Base-by-base conservation (phyloP, 2,888 invertebrate species). In the Hirtodrosophila histrioides region DNA sequence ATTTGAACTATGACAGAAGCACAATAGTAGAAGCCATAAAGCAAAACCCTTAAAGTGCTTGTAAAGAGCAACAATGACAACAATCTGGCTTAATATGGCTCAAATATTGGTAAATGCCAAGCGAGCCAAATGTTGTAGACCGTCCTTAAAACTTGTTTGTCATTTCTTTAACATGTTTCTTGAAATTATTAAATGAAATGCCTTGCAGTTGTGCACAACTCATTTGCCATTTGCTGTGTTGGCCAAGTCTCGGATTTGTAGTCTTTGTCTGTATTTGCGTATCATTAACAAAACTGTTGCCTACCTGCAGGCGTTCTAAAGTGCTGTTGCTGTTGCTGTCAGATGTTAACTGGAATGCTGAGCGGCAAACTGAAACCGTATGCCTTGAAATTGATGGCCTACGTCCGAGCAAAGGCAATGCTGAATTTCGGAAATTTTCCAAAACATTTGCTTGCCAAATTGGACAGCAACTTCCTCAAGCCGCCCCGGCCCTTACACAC, bases 201-300 rank as follows among this genome's bases (percentile, higher is more conserved):
- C 57, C 40, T 72, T 65, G 23, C 63, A 62, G 48, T 55, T 51
- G 40, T 69, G 37, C 12, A 36, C 46, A 51, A 45, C 40, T 54
- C 71, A 67, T 65, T 67, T 58, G 46, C 9, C 29, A 24, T 51
- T 51, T 45, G 29, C 31, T 10, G 5, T 0, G 17, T 17, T 33
- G 33, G 17, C 8, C 31, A 58, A 35, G 17, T 17, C 17, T 17
- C 17, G 17, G 17, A 17, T 17, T 17, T 1, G 17, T 2, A 17
- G 17, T 33, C 43, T 36, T 8, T 11, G 7, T 0, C 27, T 41
- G 41, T 82, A 68, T 77, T 79, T 80, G 75, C 45, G 62, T 75
- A 67, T 79, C 83, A 79, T 79, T 79, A 83, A 75, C 65, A 39
- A 62, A 53, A 68, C 31, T 69, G 49, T 50, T 67, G 75, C 57